Base-by-base conservation (phyloP, 2,888 invertebrate genomes). In the Deilephila elpenor region DNA sequence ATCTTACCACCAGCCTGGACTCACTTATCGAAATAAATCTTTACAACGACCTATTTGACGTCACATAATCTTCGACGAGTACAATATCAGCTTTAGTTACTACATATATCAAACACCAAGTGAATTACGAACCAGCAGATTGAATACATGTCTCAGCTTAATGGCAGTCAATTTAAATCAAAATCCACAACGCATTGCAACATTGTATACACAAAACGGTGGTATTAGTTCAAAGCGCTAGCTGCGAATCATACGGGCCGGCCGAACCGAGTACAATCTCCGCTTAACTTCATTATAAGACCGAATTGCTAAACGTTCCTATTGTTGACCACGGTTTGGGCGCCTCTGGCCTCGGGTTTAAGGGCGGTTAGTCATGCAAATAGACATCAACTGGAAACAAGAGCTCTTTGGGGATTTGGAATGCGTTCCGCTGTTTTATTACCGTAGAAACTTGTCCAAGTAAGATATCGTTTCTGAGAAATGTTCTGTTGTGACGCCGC, bases 211-310 rank as follows among this genome's bases (percentile, higher is more conserved):
- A 81, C 82, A 85, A 79, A 85, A 81, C 81, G 80, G 81, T 77
- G 80, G 75, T 74, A 75, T 76, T 76, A 77, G 76, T 77, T 81
- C 82, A 81, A 82, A 81, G 79, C 81, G 85, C 82, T 84, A 84
- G 80, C 80, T 80, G 34, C 51, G 64, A 59, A 74, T 71, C 61
- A 62, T 71, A 72, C 74, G 64, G 59, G 74, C 67, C 44, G 37
- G 51, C 53, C 61, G 71, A 59, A 81, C 82, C 78, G 78, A 80
- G 88, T 88, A 88, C 91, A 94, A 93, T 93, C 93, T 90, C 89
- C 84, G 89, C 86, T 91, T 92, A 94, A 93, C 93, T 93, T 92
- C 91, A 91, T 94, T 94, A 93, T 86, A 88, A 86, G 86, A 86
- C 88, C 88, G 91, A 92, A 93, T 93, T 89, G 92, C 92, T 92